Percentiles rank a stretch among this genome's conserved stretches.
Evolutionary conservation across 2,888 invertebrate species (phyloP).

Genomic region (Sisyra nigra): DNA sequence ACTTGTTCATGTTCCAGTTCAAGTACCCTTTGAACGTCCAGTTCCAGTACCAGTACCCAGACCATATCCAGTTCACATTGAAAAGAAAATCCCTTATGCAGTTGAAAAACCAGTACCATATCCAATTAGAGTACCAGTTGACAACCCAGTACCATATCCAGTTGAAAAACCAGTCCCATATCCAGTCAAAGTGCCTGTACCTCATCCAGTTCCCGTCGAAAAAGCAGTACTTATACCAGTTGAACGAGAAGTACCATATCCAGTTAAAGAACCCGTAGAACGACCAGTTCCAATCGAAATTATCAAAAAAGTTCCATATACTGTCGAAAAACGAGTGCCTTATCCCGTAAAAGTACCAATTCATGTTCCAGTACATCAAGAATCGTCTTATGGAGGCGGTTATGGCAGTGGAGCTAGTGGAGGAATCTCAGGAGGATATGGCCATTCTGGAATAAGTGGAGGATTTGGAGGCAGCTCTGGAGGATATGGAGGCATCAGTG

Average conservation of each 20-base stretch:
- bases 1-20: constrained; percentile 45
- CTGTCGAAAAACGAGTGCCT: constrained; percentile 42
- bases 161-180: constrained; percentile 60
- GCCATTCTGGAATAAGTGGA: background rate
- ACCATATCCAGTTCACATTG: constrained; percentile 48
- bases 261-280: constrained; percentile 46
- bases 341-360: constrained; percentile 42
- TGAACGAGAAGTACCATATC: constrained; percentile 41
- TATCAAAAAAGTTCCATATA: constrained; percentile 42
- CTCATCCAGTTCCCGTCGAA: constrained; percentile 40
- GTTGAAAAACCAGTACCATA: constrained; percentile 50
- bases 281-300: constrained; percentile 48
- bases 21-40: constrained; percentile 44
- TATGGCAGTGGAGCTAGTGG: background rate
- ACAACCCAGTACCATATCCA: constrained; percentile 47
- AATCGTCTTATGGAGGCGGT: constrained; percentile 1
- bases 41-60: constrained; percentile 44
- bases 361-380: constrained; percentile 36
- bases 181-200: constrained; percentile 47
- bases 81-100: constrained; percentile 54
- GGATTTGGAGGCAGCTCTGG: background rate
- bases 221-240: constrained; percentile 48
- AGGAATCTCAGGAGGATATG: background rate
- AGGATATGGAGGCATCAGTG: constrained; percentile 5
- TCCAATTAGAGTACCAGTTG: constrained; percentile 41